These are phyloP conservation scores for Globicephala melas DNA, from an alignment of 2,113 vertebrate genomes.

Conservation along the genomic window DNA sequence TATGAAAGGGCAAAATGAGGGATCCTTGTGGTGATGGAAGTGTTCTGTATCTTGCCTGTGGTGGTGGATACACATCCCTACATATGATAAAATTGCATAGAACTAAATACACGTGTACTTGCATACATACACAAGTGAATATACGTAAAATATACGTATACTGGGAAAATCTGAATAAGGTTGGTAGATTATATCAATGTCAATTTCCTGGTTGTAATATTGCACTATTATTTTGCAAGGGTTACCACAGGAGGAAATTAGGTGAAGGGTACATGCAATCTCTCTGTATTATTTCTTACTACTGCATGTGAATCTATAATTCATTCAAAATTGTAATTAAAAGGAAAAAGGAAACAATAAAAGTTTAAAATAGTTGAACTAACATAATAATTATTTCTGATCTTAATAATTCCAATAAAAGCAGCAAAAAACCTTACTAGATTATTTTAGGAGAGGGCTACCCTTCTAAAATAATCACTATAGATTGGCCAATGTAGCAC, in stretches of 20 bases:
- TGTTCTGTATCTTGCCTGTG: not conserved
- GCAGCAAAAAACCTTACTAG: not conserved
- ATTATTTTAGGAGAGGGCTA: not conserved
- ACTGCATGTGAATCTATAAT: not conserved
- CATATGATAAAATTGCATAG: not conserved
- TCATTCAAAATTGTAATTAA: slow-evolving; percentile 14
- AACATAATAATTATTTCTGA: slow-evolving; percentile 21
- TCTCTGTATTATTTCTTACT: not conserved
- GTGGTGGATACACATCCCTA: not conserved
- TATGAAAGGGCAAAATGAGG: not conserved
- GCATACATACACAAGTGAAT: not conserved
- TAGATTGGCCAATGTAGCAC: not conserved
- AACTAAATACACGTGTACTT: not conserved
- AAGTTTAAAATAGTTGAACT: not conserved
- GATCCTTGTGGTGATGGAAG: not conserved
- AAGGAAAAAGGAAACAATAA: not conserved
- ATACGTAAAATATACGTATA: not conserved
- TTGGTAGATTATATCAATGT: not conserved
- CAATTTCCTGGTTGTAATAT: not conserved
- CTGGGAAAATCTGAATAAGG: not conserved
- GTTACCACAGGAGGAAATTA: not conserved
- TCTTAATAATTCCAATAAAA: slow-evolving; percentile 25
- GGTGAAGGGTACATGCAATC: not conserved
- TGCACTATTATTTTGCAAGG: not conserved
- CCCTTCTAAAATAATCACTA: not conserved